Base-by-base conservation (phyloP, 92 coral and sea anemone genomes). In the Actinostola sp. region DNA sequence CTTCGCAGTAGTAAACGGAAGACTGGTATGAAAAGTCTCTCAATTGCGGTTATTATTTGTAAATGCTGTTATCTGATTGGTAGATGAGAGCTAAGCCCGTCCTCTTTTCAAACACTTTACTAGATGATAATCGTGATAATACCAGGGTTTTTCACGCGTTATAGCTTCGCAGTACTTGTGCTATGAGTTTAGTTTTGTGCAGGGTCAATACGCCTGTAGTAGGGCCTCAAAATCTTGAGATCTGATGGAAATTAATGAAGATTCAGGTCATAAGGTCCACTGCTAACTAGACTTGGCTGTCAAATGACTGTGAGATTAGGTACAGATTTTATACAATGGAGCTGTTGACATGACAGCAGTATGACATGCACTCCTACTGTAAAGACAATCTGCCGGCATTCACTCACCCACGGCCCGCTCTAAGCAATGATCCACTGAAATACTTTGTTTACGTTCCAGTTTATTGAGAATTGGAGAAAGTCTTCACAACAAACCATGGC, bases 241-340 rank as follows among this genome's bases (percentile, higher is more conserved):
- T 29, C 28, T 54, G 43, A 26, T 53, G 31, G 25, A 70, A 63
- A 54, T 68, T 53, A 44, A 44, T n/a, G 49, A 16, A 61, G 23
- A 20, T 58, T n/a, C 39, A 28, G 70, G 46, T 74, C 43, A 33
- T 29, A 61, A 74, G 82, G 86, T 83, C 82, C 67, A 20, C 12
- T 70, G 83, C 90, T 86, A 86, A 86, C 86, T 30, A 86, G 90
- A 77, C 70, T 55, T 21, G 43, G 52, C 79, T 86, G 90, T 80
- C 90, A 86, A 61, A 69, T 86, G 63, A 49, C 43, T 71, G 57
- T 59, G 32, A 68, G 79, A 73, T 86, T 79, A 75, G 54, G 61
- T 59, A 29, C 50, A 41, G 34, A 65, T 75, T 63, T 52, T 44
- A 64, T 10, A 75, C 81, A 63, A 75, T 75, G 60, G 45, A 26